phyloP scores from a whole-genome alignment of 2,888 invertebrate genomes.

The Eupithecia inturbata region DNA sequence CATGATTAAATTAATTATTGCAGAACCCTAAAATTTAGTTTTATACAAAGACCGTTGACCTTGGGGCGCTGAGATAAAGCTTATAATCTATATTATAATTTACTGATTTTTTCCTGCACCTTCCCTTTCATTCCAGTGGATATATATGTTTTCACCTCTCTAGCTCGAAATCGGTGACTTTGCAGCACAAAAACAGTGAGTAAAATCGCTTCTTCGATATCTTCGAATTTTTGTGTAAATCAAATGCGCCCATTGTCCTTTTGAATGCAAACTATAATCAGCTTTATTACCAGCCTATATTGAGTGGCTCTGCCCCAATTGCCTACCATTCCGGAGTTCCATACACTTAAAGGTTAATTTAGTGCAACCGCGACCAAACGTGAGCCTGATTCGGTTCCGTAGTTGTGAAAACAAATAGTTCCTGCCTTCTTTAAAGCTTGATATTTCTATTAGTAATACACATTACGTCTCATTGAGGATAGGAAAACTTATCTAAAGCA shows the following conservation, averaged over 20 bases:
- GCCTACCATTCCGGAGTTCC: neutral
- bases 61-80: too few species aligned
- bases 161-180: neutral
- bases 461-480: neutral
- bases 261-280: neutral
- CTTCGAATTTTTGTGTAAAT: too few species aligned
- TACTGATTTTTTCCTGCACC: neutral
- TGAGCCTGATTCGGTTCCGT: slow-evolving; percentile 42
- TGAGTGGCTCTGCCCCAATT: neutral
- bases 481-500: neutral
- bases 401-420: slow-evolving; percentile 38
- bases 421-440: slow-evolving; percentile 31
- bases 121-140: neutral
- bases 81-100: too few species aligned
- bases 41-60: too few species aligned
- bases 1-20: too few species aligned
- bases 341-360: slow-evolving; percentile 34
- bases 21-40: too few species aligned
- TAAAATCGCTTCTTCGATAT: too few species aligned
- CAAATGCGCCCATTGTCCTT: neutral
- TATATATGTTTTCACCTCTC: neutral
- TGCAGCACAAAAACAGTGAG: neutral
- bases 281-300: neutral
- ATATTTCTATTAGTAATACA: slow-evolving; percentile 34
- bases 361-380: slow-evolving; percentile 31